These are phyloP conservation scores for Falco concolor DNA, from an alignment of 2,797 vertebrate species.

Conservation along the genomic window DNA sequence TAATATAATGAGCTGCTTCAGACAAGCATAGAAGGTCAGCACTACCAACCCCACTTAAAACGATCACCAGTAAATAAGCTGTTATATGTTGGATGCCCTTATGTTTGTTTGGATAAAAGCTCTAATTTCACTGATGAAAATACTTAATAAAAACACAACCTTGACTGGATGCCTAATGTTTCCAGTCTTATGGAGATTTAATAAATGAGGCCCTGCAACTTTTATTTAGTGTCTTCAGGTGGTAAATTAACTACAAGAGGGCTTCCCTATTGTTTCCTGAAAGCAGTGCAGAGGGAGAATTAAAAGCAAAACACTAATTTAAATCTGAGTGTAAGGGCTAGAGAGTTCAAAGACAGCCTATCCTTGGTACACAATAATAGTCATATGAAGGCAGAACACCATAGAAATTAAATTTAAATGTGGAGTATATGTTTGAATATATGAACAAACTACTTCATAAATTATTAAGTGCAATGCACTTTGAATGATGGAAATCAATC, in stretches of 20 bases:
- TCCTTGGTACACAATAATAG: neutral
- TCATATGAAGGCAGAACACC: neutral
- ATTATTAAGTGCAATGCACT: neutral
- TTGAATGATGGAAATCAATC: neutral
- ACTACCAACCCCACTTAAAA: neutral
- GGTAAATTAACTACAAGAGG: constrained; percentile 46
- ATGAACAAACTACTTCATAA: neutral
- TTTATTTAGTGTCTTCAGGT: constrained; percentile 33
- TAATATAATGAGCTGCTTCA: neutral
- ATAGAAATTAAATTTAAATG: neutral
- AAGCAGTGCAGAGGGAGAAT: neutral
- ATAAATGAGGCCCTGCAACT: constrained; percentile 4
- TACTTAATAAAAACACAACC: neutral
- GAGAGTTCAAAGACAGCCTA: neutral
- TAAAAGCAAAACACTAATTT: constrained; percentile 16
- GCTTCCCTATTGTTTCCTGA: constrained; percentile 34
- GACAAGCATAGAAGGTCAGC: neutral
- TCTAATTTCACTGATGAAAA: neutral
- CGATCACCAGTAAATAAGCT: neutral
- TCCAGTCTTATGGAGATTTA: neutral
- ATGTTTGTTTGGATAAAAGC: constrained; percentile 13
- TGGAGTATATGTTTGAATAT: neutral
- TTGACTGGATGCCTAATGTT: neutral
- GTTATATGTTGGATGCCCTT: neutral
- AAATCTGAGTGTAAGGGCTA: neutral